Evolutionary conservation across 2,797 vertebrate genomes (phyloP).

Genomic region (Amphiprion clarkii): DNA sequence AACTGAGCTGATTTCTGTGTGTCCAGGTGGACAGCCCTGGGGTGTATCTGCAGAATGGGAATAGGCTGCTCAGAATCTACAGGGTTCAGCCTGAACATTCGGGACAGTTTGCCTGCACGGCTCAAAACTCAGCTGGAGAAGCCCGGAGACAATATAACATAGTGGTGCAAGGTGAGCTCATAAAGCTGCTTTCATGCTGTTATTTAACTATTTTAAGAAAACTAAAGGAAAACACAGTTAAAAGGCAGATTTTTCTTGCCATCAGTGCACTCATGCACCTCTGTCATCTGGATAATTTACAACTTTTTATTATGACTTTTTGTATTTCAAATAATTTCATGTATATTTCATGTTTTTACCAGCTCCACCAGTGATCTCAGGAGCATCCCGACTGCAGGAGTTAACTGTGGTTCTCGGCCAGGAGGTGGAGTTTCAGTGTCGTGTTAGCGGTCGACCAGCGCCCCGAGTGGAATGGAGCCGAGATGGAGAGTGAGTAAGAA

Average conservation of each 20-base stretch:
- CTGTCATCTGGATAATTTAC: background rate
- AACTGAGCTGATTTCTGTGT: conserved; percentile 20
- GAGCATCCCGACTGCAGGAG: conserved; percentile 85
- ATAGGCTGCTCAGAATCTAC: conserved; percentile 86
- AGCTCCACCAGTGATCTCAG: conserved; percentile 89
- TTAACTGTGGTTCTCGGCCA: conserved; percentile 82
- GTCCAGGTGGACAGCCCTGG: conserved; percentile 77
- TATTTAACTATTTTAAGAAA: background rate
- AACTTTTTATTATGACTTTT: background rate
- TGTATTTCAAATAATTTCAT: background rate
- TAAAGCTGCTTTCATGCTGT: conserved; percentile 14
- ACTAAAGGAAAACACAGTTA: background rate
- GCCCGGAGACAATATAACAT: conserved; percentile 83
- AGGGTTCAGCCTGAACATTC: conserved; percentile 85
- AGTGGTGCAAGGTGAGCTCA: conserved; percentile 88
- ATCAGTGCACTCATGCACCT: background rate
- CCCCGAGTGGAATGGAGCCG: conserved; percentile 92
- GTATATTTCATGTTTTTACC: conserved; percentile 17
- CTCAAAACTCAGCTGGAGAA: conserved; percentile 87
- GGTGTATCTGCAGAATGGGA: conserved; percentile 83
- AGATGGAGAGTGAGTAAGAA: conserved; percentile 91
- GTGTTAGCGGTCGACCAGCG: conserved; percentile 83
- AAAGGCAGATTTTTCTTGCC: conserved; percentile 6
- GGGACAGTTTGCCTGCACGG: conserved; percentile 87
- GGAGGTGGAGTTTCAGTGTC: conserved; percentile 87